Base-by-base conservation (phyloP, 2,888 invertebrate genomes). In the Ariolimax columbianus region DNA sequence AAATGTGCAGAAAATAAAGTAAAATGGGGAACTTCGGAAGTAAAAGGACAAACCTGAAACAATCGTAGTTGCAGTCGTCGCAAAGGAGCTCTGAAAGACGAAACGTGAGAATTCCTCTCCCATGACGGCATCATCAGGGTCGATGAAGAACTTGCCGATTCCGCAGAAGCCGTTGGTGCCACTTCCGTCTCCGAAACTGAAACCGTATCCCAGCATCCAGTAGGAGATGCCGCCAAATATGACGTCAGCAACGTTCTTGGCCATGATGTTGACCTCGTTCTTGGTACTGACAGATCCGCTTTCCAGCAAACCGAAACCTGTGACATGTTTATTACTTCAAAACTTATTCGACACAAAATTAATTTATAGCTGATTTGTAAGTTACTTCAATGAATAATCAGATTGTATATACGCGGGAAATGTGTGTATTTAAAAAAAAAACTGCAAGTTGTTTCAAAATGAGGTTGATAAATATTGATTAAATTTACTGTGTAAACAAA, bases 261-360 rank as follows among this genome's bases (percentile, higher is more conserved):
- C 98, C 98, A 98, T 98, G 85, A 99, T 98, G 93, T 98, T 98
- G 0, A 98, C 97, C 95, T 98, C 98, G 92, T 98, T 98, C 94
- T 98, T 93, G 59, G 90, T 84, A n/a, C 90, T 90, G 1, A 98
- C 98, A 90, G 97, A 97, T 0, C 98, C 98, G 0, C 97, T 97
- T 93, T 98, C 98, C 89, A 98, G 94, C 96, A 98, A 97, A 0
- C 98, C 98, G 91, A 98, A 98, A 40, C 98, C 98, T 97, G 80
- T 0, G 17, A 78, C 0, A 78, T 14, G n/a, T 66, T n/a, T n/a
- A n/a, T n/a, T n/a, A n/a, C n/a, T n/a, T n/a, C n/a, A n/a, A n/a
- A n/a, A n/a, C n/a, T n/a, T n/a, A n/a, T n/a, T n/a, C n/a, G n/a
- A n/a, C n/a, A n/a, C n/a, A n/a, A n/a, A n/a, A n/a, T n/a, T n/a